Conservation (phyloP, 2,888 invertebrate genomes). For the Folsomia manolachei region DNA sequence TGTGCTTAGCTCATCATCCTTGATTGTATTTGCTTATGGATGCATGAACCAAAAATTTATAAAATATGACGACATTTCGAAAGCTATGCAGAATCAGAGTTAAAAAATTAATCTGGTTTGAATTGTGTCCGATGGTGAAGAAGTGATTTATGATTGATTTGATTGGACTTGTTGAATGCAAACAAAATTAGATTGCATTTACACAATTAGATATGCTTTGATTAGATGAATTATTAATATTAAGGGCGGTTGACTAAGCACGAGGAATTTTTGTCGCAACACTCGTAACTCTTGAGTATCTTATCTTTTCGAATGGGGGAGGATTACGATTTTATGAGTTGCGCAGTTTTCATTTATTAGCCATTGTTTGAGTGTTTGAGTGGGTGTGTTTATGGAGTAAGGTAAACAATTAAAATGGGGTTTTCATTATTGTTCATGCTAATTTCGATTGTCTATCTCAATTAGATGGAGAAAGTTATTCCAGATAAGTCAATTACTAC, state of each 20-base stretch:
- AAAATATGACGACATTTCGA: neutral
- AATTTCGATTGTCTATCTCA: too few relatives aligned
- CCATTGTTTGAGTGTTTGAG: neutral
- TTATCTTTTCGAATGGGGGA: neutral
- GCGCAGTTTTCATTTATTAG: neutral
- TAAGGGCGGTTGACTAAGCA: neutral
- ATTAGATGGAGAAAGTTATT: too few relatives aligned
- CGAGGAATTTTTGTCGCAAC: neutral
- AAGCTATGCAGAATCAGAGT: neutral
- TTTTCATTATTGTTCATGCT: too few relatives aligned
- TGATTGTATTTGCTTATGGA: neutral
- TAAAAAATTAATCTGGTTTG: neutral
- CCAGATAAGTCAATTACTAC: too few relatives aligned
- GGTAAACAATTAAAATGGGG: too few relatives aligned
- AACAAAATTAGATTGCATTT: neutral
- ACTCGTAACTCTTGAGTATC: neutral
- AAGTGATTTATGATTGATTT: conserved; percentile 1
- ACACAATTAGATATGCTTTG: neutral
- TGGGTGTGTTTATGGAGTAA: too few relatives aligned
- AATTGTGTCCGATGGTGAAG: too few relatives aligned
- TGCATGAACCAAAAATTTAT: neutral
- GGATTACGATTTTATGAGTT: neutral
- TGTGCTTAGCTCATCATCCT: neutral
- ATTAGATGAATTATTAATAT: neutral
- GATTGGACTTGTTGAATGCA: neutral